Evolutionary conservation across 2,797 vertebrate species (phyloP), one percentile per base, ranked within the genome.

Genomic region (Anguilla anguilla): DNA sequence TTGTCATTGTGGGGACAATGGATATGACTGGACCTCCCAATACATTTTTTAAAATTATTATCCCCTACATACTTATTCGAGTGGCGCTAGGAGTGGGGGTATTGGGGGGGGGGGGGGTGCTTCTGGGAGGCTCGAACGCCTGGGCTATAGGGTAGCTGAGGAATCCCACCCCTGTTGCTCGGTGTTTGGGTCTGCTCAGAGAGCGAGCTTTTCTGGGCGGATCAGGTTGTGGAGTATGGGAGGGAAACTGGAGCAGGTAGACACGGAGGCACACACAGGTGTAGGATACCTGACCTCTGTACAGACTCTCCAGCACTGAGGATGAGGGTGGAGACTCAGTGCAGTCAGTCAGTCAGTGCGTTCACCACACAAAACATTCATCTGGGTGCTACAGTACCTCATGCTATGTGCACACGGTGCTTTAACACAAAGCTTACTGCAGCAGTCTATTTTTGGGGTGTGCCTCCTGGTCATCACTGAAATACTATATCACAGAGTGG

Each of bases 1-100:
- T 96, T 95, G 94, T 93, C 93, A 93, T 94, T 94, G 91, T 93
- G 91, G 90, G 95, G 95, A 95, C 95, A 96, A 91, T 92, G 95
- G 92, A 89, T 90, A 67, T 90, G 89, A 87, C 89, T 89, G 93
- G 92, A 93, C 87, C 91, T 89, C 88, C 90, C 89, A 35, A 77
- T 17, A 6, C 13, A 39, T 31, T 39, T 31, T 93, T 94, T 91
- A 92, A 94, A 96, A 96, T 95, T 92, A 94, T 91, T 95, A 39
- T 94, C 93, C 90, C 83, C 89, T 88, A 92, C 93, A 92, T 91
- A 89, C 90, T 90, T 64, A 89, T 85, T 87, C 87, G 88, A 83
- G 90, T 93, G 91, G 91, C 87, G 87, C 15, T 86, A 84, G 55
- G 15, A 15, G 11, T 51, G 51, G 51, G 51, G 51, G 51, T 51